phyloP scores from a whole-genome alignment of 2,888 invertebrate genomes.

The Unio delphinus region DNA sequence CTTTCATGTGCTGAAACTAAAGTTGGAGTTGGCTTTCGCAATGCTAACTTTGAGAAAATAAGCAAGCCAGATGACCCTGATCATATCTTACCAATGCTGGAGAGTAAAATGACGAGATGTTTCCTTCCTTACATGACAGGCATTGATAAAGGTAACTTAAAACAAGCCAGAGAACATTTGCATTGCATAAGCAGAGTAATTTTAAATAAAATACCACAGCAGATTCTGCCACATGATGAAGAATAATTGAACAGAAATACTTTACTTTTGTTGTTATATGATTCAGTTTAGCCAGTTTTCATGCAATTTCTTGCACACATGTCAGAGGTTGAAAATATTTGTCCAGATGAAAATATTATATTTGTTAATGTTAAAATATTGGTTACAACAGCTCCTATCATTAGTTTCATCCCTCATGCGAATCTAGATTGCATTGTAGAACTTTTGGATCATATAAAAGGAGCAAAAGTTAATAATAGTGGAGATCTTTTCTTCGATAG shows the following conservation, averaged over 20 bases:
- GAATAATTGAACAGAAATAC: too few species aligned
- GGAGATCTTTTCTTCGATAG: not conserved
- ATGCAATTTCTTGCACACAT: too few species aligned
- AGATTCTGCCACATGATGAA: constrained; percentile 1
- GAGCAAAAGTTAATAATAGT: not conserved
- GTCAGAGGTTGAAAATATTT: too few species aligned
- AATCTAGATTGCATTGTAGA: not conserved
- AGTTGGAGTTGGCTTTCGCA: constrained; percentile 18
- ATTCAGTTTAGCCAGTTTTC: too few species aligned
- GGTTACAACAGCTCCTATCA: constrained; percentile 13
- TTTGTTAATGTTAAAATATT: constrained; percentile 15
- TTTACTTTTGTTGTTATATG: too few species aligned
- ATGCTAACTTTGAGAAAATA: constrained; percentile 26
- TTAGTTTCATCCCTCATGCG: constrained; percentile 12
- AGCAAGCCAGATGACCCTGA: constrained; percentile 4
- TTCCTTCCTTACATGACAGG: not conserved
- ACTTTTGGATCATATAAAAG: too few species aligned
- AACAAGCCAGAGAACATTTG: not conserved
- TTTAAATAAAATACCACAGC: too few species aligned
- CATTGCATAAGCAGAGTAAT: not conserved
- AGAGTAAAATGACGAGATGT: constrained; percentile 10
- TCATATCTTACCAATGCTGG: constrained; percentile 5
- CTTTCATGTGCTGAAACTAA: constrained; percentile 25
- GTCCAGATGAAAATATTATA: constrained; percentile 8
- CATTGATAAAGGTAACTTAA: constrained; percentile 1